Evolutionary conservation across 1,140 invertebrate genomes (phyloP), one percentile per base, ranked within the genome.

Genomic region (Tribolium madens): DNA sequence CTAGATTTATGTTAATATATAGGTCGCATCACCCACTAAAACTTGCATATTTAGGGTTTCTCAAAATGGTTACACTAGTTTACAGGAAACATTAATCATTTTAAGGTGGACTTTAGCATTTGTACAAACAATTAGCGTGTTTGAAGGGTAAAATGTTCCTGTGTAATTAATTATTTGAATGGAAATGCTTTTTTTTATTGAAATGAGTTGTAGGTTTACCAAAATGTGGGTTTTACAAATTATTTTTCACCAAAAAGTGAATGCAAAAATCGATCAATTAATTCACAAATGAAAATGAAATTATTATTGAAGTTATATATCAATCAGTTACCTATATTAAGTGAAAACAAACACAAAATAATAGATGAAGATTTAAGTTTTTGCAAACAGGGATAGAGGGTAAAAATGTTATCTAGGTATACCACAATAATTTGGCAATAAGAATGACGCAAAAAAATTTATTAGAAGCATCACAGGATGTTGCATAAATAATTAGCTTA

Each of bases 391-490:
- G n/a, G n/a, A n/a, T 50, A 50, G 12, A 50, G 48, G 48, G 48
- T 50, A 14, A 50, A 50, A 50, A 14, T 14, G 6, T 6, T 52
- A n/a, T n/a, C n/a, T n/a, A 52, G 9, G 12, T 13, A 13, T 13
- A 50, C 47, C 5, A 14, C 48, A 17, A 15, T 15, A 50, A 57
- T 57, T 57, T 57, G 15, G 17, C 18, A 57, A 18, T 57, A 57
- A 57, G 3, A 26, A 9, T 57, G 14, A 42, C 52, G 17, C 18
- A 57, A 57, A 3, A 21, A n/a, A 18, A 5, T 7, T 42, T 42
- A 42, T 17, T 21, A 57, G 14, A 57, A 57, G 21, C 10, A 57
- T 57, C 52, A 21, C 52, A 57, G 52, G 52, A 57, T 57, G 18
- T 57, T 57, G 17, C 52, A 18, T 21, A 57, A 57, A 57, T 21